Evolutionary conservation across 1,140 invertebrate genomes (phyloP), one percentile per base, ranked within the genome.

Genomic region (Trichonephila inaurata): DNA sequence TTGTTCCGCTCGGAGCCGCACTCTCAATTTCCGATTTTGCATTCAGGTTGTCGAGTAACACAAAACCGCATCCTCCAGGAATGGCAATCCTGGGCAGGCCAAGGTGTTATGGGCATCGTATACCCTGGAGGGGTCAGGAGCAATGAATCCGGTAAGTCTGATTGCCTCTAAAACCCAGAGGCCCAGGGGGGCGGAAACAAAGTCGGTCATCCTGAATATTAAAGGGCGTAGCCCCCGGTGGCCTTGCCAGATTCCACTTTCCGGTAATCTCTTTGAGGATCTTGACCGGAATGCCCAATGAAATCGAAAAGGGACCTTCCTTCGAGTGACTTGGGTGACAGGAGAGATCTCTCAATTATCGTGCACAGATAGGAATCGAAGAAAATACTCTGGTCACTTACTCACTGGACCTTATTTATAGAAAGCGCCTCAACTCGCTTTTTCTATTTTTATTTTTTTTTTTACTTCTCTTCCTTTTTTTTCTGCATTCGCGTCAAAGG

Each of bases 181-280:
- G 92, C 83, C 91, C 83, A 92, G 91, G 92, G 66, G 64, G 85
- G 92, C 86, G 92, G 92, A 93, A 93, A 93, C 92, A 93, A 89
- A 89, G 92, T 93, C 92, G 92, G 92, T 88, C 92, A 88, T 93
- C 92, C 92, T 93, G 92, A 88, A 93, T 93, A 93, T 93, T 93
- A 93, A 93, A 88, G 86, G 91, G 40, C 69, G 62, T 69, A 72
- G 91, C 82, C 91, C 83, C 91, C 82, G 91, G 82, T 81, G 92
- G 92, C 85, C 86, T 62, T 21, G 66, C 92, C 92, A 93, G 92
- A 93, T 93, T 93, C 92, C 92, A 89, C 92, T 93, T 93, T 93
- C 92, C 92, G 92, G 92, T 93, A 93, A 93, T 93, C 92, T 93
- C 92, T 93, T 93, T 89, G 66, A 89, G 66, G 92, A 93, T 93